Evolutionary conservation across 2,797 vertebrate genomes (phyloP), one percentile per base, ranked within the genome.

Genomic region (Lagodon rhomboides): DNA sequence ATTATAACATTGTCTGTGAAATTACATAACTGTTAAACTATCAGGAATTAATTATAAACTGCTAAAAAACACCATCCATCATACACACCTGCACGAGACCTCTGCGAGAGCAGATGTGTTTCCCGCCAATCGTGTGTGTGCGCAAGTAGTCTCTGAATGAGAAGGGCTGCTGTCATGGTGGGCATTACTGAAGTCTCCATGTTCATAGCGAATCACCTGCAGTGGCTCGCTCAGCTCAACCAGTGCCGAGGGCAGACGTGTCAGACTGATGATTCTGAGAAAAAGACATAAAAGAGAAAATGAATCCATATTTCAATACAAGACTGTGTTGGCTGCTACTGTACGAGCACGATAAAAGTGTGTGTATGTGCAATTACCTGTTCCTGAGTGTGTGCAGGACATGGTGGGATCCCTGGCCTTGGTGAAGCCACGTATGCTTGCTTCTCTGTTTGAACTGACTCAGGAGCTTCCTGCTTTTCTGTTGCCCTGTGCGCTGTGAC

Each of bases 211-310:
- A 81, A 98, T 96, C 11, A 99, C 97, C 90, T 98, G 97, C 83
- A 99, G 93, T 0, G 97, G 98, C 89, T 99, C 98, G 0, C 98
- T 99, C 89, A 97, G 93, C 85, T 98, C 97, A 74, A 98, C 96
- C 6, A 99, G 92, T 64, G 96, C 92, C 0, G 96, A 93, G 9
- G 97, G 97, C 80, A 98, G 93, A 78, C 93, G 97, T n/a, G 97
- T 97, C 90, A 99, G 94, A 75, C 93, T 94, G 76, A 95, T 97
- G 41, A 99, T 96, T 92, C 98, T 99, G 90, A 71, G 54, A 1
- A 44, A 63, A 62, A 50, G 6, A 77, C 3, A 55, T 1, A 43
- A 27, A 1, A 59, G 20, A 47, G 7, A 44, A 63, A 30, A 58
- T 1, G 18, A 1, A 77, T 56, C 6, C 18, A 30, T 16, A 13